Evolutionary conservation across 2,797 vertebrate species (phyloP).

Genomic region (Tokudaia muenninki): DNA sequence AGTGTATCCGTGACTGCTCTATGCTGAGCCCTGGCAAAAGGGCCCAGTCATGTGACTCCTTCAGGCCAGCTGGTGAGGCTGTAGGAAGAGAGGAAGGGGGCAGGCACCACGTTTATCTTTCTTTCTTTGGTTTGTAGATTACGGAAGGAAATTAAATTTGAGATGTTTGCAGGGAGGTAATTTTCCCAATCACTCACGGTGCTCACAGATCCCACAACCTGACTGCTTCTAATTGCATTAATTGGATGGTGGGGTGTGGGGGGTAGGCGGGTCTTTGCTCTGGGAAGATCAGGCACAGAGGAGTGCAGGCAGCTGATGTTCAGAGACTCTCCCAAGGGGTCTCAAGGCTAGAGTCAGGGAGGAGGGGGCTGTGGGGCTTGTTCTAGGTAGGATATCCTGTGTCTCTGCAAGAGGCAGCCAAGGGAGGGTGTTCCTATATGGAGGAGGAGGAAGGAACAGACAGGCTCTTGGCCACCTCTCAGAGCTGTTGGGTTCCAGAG

Average conservation of each 20-base stretch:
- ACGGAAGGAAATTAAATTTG: conserved; percentile 85
- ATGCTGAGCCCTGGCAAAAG: neutral
- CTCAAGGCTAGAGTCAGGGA: neutral
- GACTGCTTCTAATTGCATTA: conserved; percentile 88
- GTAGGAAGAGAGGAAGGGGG: neutral
- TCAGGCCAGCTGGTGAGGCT: neutral
- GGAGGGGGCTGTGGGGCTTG: neutral
- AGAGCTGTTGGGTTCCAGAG: neutral
- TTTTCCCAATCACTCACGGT: conserved; percentile 87
- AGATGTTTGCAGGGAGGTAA: conserved; percentile 84
- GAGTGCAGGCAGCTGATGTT: neutral
- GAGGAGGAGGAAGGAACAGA: neutral
- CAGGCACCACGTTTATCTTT: conserved; percentile 64
- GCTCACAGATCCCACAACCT: conserved; percentile 84
- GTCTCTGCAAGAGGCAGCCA: neutral
- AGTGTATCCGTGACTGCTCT: neutral
- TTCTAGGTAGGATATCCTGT: neutral
- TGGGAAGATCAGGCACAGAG: conserved; percentile 75
- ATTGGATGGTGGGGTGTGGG: conserved; percentile 83
- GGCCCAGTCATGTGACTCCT: neutral
- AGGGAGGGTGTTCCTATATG: accelerated
- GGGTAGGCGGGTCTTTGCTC: conserved; percentile 80
- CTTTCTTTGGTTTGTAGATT: conserved; percentile 85
- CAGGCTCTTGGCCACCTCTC: neutral
- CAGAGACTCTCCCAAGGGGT: neutral